Evolutionary conservation across 2,113 vertebrate genomes (phyloP), one percentile per base, ranked within the genome.

Genomic region (Myotis brandtii): DNA sequence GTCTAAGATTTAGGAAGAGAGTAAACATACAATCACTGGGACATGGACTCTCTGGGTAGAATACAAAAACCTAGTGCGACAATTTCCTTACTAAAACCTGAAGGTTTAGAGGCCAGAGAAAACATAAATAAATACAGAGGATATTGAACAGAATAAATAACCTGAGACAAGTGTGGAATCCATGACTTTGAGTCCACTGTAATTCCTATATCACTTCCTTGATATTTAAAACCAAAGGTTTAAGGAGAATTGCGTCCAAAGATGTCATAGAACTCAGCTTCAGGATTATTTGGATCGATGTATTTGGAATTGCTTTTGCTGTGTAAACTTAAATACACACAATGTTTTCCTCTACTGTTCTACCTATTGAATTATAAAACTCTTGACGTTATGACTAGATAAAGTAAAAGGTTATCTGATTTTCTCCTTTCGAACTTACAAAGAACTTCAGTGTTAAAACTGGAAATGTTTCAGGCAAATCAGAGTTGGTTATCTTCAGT

Each of bases 91-190:
- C 64, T 84, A 89, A 83, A 96, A 92, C 91, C n/a, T 56, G 72
- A 90, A 93, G 30, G 48, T 69, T 87, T 79, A 25, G 52, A 96
- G 62, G 56, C 54, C 11, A 93, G 64, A 94, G 59, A 83, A 94
- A 88, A 79, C 69, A 89, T 94, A 91, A 96, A 95, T 94, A 96
- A 95, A 95, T 69, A 88, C 10, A 50, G 18, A 89, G 34, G 50
- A 70, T 91, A 72, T 16, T 52, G 90, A 91, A 75, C 54, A 95
- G 96, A 96, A 96, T 97, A 95, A 69, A 97, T 95, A 94, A 89
- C 5, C 72, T 70, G 86, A 76, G 72, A 86, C 50, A 83, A 66
- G 73, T 94, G 91, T 12, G 23, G 50, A 83, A 89, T 86, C 54
- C 56, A 59, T 34, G 79, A 76, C 79, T 94, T 37, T 72, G 91